Conservation (phyloP, 2,113 vertebrate species). For the Puntigrus tetrazona region DNA sequence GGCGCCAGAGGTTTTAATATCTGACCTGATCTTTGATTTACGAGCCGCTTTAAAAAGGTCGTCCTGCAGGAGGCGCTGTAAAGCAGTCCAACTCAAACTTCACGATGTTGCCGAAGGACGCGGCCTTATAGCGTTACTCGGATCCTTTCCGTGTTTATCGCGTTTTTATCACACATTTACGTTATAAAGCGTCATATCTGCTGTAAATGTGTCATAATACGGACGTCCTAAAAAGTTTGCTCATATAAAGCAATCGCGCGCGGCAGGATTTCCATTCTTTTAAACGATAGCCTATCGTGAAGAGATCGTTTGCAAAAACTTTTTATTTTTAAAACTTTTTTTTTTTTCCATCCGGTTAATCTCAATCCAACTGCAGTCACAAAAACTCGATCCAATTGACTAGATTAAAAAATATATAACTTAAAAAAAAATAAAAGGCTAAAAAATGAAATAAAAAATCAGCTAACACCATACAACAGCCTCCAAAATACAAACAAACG, state of each 20-base stretch:
- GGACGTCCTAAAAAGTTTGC: neutral
- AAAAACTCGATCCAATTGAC: too few species aligned
- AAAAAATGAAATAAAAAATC: too few species aligned
- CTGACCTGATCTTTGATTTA: neutral
- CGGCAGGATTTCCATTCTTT: neutral
- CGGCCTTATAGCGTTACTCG: neutral
- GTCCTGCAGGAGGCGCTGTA: slow-evolving; percentile 29
- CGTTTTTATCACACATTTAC: neutral
- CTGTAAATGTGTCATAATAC: neutral
- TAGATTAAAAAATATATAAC: too few species aligned
- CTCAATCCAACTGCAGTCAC: too few species aligned
- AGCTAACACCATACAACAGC: too few species aligned
- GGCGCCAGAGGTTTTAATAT: neutral
- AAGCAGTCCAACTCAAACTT: neutral
- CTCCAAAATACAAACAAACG: too few species aligned
- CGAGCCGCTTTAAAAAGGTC: neutral
- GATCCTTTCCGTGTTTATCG: neutral
- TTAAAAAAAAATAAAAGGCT: too few species aligned
- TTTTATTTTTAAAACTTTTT: too few species aligned
- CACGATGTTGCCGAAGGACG: neutral
- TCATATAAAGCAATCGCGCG: too few species aligned
- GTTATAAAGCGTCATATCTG: neutral
- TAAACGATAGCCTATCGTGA: too few species aligned
- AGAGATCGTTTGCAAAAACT: too few species aligned
- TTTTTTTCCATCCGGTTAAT: too few species aligned